Base-by-base conservation (phyloP, 64 coral and sea anemone species). In the Stylophora pistillata region DNA sequence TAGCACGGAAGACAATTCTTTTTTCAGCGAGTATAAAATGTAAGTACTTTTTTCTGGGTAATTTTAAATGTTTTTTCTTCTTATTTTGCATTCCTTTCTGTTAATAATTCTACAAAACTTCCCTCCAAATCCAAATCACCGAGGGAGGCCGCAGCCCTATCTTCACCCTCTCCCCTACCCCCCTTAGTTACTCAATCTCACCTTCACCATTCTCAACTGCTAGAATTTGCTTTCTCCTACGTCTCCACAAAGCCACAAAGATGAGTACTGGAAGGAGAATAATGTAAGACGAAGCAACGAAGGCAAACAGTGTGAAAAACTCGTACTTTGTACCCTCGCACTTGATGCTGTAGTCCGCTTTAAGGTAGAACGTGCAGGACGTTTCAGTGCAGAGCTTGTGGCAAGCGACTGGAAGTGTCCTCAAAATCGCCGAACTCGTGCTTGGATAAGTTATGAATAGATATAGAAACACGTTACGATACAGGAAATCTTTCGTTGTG, bases 371-470 rank as follows among this genome's bases (percentile, higher is more conserved):
- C 27, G 70, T 66, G 47, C 91, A 93, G 78, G 80, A 62, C 47
- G 18, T 77, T 54, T 94, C 86, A 11, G 74, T 81, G 37, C 86
- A 89, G 23, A 92, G 73, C 65, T 55, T 78, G 74, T 87, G 84
- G 21, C 91, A 92, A 9, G 85, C 86, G 10, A 86, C 52, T 10
- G 91, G 91, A 26, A 92, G 56, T 34, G 74, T 89, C 64, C 87
- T 86, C 56, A 94, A 77, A 61, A 94, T 82, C 18, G 82, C 74
- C 18, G 86, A 73, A 53, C 92, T 83, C 0, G 92, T 94, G 34
- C 71, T 89, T 7, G 92, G 86, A 15, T 89, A 94, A 11, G 86
- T 89, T 13, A 88, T 81, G 56, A 94, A 94, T n/a, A 94, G 73
- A 65, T 89, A 94, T 37, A 94, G 53, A 41, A 81, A 89, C 10